Conservation (phyloP, 2,888 invertebrate species). For the Tethea ocularis region DNA sequence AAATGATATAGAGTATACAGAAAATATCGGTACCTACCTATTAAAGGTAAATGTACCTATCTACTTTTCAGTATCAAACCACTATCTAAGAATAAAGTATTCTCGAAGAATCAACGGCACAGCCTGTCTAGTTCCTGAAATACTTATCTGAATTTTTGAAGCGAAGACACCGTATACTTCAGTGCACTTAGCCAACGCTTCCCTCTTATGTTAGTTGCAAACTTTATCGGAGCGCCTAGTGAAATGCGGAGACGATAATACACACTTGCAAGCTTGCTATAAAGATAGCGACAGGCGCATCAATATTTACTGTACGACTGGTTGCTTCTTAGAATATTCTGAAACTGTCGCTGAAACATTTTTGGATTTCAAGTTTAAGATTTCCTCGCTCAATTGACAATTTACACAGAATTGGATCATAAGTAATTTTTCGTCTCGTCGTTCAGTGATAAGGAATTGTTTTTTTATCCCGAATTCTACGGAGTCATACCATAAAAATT, state of each 20-base stretch:
- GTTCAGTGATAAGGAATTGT: no score
- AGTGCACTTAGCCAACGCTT: not conserved
- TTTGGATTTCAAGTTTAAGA: not conserved
- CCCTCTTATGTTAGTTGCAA: not conserved
- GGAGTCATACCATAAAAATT: no score
- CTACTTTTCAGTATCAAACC: not conserved
- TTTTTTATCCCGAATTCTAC: no score
- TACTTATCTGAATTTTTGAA: not conserved
- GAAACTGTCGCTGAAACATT: not conserved
- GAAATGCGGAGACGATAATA: not conserved
- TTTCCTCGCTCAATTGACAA: no score
- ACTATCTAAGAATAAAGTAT: not conserved
- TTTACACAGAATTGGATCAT: no score
- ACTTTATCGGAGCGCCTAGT: not conserved
- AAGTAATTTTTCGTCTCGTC: no score
- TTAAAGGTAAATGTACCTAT: no score
- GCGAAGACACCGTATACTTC: not conserved
- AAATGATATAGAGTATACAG: no score
- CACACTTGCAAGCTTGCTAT: not conserved
- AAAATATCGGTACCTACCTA: no score
- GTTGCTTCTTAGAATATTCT: not conserved
- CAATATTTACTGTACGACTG: not conserved
- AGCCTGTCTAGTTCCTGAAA: not conserved
- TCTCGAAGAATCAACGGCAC: not conserved
- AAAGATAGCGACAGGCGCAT: slow-evolving; percentile 2